Percentiles rank a stretch among this genome's conserved stretches.
These are phyloP conservation scores for Sarcoramphus papa DNA, from an alignment of 2,797 vertebrate genomes.

Conservation along the genomic window DNA sequence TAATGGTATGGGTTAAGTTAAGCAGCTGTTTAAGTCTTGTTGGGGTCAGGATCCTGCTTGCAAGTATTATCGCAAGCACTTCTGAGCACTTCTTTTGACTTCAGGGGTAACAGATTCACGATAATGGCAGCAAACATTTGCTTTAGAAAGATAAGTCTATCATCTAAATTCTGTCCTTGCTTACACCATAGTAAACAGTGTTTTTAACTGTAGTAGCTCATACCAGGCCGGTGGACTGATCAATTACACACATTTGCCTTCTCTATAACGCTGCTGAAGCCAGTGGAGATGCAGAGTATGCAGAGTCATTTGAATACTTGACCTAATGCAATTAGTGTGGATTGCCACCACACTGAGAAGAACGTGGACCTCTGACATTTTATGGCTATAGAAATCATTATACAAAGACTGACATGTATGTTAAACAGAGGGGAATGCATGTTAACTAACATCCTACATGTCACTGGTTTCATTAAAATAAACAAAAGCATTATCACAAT, in stretches of 20 bases:
- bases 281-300: background rate
- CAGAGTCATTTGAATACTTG: background rate
- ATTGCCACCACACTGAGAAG: background rate
- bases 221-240: background rate
- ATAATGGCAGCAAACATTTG: background rate
- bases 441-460: background rate
- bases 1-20: background rate
- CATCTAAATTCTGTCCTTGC: background rate
- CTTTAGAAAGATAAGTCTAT: background rate
- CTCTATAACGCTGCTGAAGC: background rate
- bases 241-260: background rate
- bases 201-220: background rate
- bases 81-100: background rate
- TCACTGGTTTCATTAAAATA: background rate
- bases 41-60: background rate
- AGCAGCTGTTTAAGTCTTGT: background rate
- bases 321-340: background rate
- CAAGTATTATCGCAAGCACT: background rate
- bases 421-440: background rate
- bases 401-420: background rate
- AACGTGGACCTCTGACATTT: background rate
- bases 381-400: background rate
- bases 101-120: background rate
- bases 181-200: background rate
- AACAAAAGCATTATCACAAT: conserved; percentile 12